Base-by-base conservation (phyloP, 2,888 invertebrate species). In the Belgica antarctica region DNA sequence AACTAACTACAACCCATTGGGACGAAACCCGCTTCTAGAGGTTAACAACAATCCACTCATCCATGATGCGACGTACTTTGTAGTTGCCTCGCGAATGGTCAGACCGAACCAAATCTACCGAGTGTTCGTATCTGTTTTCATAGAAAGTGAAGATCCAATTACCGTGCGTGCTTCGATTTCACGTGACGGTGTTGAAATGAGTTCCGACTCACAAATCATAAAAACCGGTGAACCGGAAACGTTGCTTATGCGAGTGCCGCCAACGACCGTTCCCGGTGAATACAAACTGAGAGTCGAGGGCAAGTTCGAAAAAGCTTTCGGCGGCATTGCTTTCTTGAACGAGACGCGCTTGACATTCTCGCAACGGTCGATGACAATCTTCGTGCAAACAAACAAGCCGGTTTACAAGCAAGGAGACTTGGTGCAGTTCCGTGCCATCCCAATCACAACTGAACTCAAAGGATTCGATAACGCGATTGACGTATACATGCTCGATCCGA, bases 361-460 rank as follows among this genome's bases (percentile, higher is more conserved):
- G 0, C 89, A 89, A 74, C 84, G 96, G 41, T 94, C 95, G 62
- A 92, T 96, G 89, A 95, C 96, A 0, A 92, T 96, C 72, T 95
- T 96, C 78, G 90, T 97, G 73, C 96, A 96, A 80, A 87, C 93
- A 75, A 95, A 96, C 78, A 95, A 95, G 77, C 96, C 96, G 0
- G 87, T 96, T 3, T 97, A 97, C 77, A 94, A 89, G 87, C 96
- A 96, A 79, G 89, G 91, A 3, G 92, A 96, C 79, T 90, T 83
- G 84, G 92, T 96, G 1, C 85, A 88, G 71, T 95, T 97, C 79
- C 87, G 97, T 46, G 88, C 93, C 5, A 90, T 97, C 73, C 96
- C 96, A 0, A 93, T 97, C 75, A 90, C 92, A 76, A 94, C 94
- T 0, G 94, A 95, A 76, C 81, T 97, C 73, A 92, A 90, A 78